Base-by-base conservation (phyloP, 2,797 vertebrate genomes). In the Spinus olivaceus region DNA sequence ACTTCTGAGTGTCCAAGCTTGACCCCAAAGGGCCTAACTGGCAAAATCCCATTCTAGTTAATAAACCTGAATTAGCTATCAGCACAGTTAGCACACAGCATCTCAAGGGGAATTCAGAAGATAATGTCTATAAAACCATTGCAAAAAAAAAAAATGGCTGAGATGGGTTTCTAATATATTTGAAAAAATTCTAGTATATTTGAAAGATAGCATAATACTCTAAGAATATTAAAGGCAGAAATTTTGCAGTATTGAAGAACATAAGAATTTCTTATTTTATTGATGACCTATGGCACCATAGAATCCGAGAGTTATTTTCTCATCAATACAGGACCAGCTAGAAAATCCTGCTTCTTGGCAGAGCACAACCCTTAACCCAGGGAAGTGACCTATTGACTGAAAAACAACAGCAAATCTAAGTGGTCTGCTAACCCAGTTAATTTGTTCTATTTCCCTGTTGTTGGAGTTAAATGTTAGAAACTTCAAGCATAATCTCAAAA, bases 341-440 rank as follows among this genome's bases (percentile, higher is more conserved):
- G 74, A 86, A 86, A 88, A 51, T 54, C 44, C 56, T 86, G 23
- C 33, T 76, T 70, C 59, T 81, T 86, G 66, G 41, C 39, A 90
- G 17, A 96, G 66, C 83, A 67, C 74, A 94, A 86, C 60, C 74
- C 32, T 53, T 96, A 94, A 82, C 46, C 42, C 70, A 80, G 64
- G 42, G 51, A 83, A 88, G 16, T 81, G 70, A 93, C 77, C 73
- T 92, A 77, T n/a, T 86, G 91, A 84, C 80, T 84, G 64, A 72
- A 94, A 91, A 92, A 50, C 51, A 90, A 17, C 49, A 82, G n/a
- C 73, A 88, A 92, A 94, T 37, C 64, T 94, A 86, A 77, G 53
- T 63, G 61, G 30, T 84, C 56, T 94, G 78, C 60, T 82, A 70
- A 25, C 15, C 15, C 28, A 57, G 30, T 77, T 94, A 69, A 90